Conservation (phyloP, 2,113 vertebrate species). For the Lanius ludovicianus region DNA sequence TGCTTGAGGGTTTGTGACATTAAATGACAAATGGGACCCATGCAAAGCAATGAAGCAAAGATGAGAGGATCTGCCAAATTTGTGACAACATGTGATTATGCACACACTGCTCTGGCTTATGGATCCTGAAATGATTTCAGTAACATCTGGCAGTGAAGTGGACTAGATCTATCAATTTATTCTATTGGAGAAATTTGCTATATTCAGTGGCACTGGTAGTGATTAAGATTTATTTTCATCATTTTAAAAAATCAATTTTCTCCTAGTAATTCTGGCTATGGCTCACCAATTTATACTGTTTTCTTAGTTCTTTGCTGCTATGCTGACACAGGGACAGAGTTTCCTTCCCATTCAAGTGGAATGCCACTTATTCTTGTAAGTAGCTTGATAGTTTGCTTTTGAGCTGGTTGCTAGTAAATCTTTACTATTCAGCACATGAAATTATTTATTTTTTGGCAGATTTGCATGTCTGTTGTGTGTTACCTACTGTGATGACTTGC, state of each 20-base stretch:
- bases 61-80: conserved; percentile 28
- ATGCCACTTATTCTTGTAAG: not conserved
- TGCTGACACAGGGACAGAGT: not conserved
- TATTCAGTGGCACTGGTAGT: not conserved
- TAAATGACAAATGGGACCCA: conserved; percentile 42
- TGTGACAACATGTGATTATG: conserved; percentile 44
- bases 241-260: conserved; percentile 20
- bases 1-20: not conserved
- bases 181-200: not conserved
- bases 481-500: not conserved
- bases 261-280: not conserved
- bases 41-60: conserved; percentile 30
- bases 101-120: not conserved
- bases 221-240: conserved; percentile 24
- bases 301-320: not conserved
- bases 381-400: not conserved
- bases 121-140: conserved; percentile 25
- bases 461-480: not conserved
- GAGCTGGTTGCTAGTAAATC: not conserved
- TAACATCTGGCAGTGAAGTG: conserved; percentile 29
- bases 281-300: not conserved
- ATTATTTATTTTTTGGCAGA: not conserved
- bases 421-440: not conserved
- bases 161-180: conserved; percentile 25
- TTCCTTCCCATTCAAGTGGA: not conserved